Evolutionary conservation across 2,888 invertebrate genomes (phyloP).

Genomic region (Parthenolecanium corni): DNA sequence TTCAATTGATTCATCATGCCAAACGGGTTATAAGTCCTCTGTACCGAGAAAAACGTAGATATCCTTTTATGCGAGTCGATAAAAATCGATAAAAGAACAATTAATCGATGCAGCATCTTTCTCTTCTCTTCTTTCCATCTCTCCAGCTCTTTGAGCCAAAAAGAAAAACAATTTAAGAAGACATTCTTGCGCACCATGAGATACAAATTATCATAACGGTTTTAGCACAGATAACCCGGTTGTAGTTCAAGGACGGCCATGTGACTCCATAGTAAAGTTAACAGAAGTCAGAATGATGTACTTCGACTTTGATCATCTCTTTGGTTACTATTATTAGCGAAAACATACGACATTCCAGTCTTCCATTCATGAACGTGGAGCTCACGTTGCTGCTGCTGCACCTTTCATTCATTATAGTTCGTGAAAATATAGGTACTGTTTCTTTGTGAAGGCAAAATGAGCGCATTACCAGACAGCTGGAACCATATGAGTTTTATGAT

Average conservation of each 20-base stretch:
- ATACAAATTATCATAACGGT: conserved; percentile 26
- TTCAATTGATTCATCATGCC: too few species aligned
- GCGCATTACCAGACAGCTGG: background rate
- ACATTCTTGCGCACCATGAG: conserved; percentile 4
- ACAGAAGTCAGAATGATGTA: conserved; percentile 20
- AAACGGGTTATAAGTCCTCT: too few species aligned
- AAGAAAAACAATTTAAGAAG: too few species aligned
- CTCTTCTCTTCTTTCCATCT: too few species aligned
- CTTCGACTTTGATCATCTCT: conserved; percentile 13
- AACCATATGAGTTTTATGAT: too few species aligned
- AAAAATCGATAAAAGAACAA: too few species aligned
- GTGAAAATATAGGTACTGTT: conserved; percentile 5
- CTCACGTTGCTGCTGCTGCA: background rate
- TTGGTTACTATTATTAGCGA: conserved; percentile 17
- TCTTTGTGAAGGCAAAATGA: background rate
- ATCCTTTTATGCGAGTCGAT: too few species aligned
- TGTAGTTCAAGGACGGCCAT: conserved; percentile 26
- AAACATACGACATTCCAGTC: conserved; percentile 19
- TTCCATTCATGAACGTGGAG: conserved; percentile 11
- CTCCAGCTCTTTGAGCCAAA: too few species aligned
- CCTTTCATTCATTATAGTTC: conserved; percentile 24
- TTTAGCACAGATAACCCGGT: conserved; percentile 22
- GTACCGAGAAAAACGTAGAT: too few species aligned
- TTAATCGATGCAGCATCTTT: too few species aligned
- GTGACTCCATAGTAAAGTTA: conserved; percentile 4